Base-by-base conservation (phyloP, 2,888 invertebrate genomes). In the Cryptophagus acutangulus region DNA sequence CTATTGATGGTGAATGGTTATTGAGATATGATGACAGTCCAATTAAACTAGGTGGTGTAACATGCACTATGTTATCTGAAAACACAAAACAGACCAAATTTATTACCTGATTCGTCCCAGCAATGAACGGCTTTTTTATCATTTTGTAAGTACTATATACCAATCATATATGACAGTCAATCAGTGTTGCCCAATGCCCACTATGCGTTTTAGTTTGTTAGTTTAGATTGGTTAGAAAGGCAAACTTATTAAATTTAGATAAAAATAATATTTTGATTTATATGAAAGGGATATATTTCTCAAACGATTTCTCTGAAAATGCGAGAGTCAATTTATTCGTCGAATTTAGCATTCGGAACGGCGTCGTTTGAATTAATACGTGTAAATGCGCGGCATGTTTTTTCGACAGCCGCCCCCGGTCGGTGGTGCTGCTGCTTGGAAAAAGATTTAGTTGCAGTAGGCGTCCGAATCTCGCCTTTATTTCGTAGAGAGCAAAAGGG, bases 1-100 rank as follows among this genome's bases (percentile, higher is more conserved):
- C 87, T 63, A 89, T 82, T 45, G 79, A 80, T 68, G 77, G 76
- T 1, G 75, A 76, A 48, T 69, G 72, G 36, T 67, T 70, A 57
- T 73, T 71, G 41, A 69, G 58, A 51, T 75, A 74, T 45, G 64
- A 66, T 38, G 64, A 66, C 50, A 66, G 53, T 17, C 68, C 67
- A 36, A 70, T 51, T 30, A 70, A 59, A 46, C 62, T 67, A 29
- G 64, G 68, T 6, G 75, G 75, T 44, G 65, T 58, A 40, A 67
- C 63, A 52, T 68, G 66, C 13, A 69, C 62, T 45, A 66, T 54
- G 47, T 63, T 60, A 50, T 67, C 67, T 67, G 59, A 31, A 63
- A 63, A 40, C 12, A n/a, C n/a, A n/a, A n/a, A n/a, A n/a, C n/a
- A n/a, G n/a, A n/a, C n/a, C n/a, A n/a, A n/a, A n/a, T n/a, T n/a